Percentiles rank a stretch among this genome's conserved stretches.
Evolutionary conservation across 2,888 invertebrate species (phyloP).

Genomic region (Orthosia gothica): DNA sequence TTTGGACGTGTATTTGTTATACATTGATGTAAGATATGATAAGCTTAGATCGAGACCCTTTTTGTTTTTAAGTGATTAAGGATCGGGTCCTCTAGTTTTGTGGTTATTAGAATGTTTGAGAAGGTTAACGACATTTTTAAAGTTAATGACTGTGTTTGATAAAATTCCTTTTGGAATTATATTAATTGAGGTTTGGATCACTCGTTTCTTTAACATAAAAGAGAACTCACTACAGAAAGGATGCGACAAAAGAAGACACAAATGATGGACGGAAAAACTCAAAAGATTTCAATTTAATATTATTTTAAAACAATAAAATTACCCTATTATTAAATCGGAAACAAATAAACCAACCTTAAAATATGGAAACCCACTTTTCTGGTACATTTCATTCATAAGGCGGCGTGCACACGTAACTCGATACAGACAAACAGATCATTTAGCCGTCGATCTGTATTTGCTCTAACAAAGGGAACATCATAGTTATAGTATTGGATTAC

Average conservation of each 20-base stretch:
- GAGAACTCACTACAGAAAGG: no score
- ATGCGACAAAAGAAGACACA: neutral
- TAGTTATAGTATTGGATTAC: conserved; percentile 85
- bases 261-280: no score
- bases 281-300: neutral
- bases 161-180: conserved; percentile 44
- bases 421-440: conserved; percentile 81
- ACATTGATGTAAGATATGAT: conserved; percentile 72
- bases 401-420: conserved; percentile 74
- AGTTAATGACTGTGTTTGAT: conserved; percentile 49
- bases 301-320: neutral
- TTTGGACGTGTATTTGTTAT: conserved; percentile 76
- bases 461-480: conserved; percentile 76
- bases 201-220: conserved; percentile 22
- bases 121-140: conserved; percentile 41
- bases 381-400: conserved; percentile 73
- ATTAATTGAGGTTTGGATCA: conserved; percentile 43
- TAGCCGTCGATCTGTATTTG: conserved; percentile 84
- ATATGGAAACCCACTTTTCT: conserved; percentile 63
- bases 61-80: conserved; percentile 60
- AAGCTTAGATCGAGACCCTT: conserved; percentile 66
- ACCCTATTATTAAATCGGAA: neutral
- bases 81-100: conserved; percentile 41
- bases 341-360: conserved; percentile 7
- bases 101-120: conserved; percentile 56